Conservation (phyloP, 2,113 vertebrate genomes). For the Orycteropus afer region DNA sequence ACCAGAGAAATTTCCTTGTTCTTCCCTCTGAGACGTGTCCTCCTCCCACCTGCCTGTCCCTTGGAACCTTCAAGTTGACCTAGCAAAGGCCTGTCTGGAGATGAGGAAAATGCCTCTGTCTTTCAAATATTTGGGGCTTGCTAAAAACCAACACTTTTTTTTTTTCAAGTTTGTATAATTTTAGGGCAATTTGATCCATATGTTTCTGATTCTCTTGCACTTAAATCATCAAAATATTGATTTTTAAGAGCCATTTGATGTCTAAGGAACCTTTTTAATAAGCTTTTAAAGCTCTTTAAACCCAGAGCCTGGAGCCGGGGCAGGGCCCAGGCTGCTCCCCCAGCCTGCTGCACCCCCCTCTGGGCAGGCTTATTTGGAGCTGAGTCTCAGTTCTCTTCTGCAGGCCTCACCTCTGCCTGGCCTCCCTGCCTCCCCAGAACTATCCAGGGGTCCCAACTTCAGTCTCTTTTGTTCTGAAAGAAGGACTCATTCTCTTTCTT, state of each 20-base stretch:
- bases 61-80: constrained; percentile 41
- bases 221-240: constrained; percentile 84
- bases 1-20: neutral
- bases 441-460: neutral
- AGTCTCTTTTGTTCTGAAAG: neutral
- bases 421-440: neutral
- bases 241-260: constrained; percentile 83
- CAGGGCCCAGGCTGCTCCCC: constrained; percentile 31
- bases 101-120: constrained; percentile 62
- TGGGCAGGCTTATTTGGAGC: neutral
- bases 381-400: neutral
- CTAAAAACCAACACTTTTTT: constrained; percentile 67
- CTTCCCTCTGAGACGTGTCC: neutral
- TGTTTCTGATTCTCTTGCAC: constrained; percentile 81
- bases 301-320: constrained; percentile 68
- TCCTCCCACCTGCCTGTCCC: neutral
- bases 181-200: constrained; percentile 78
- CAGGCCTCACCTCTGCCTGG: constrained; percentile 29
- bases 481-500: neutral
- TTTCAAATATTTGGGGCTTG: constrained; percentile 77
- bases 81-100: constrained; percentile 47
- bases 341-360: neutral
- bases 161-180: constrained; percentile 74
- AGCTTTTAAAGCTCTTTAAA: constrained; percentile 82
- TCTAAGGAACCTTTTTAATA: constrained; percentile 80